These are phyloP conservation scores for Asobara japonica DNA, from an alignment of 1,140 invertebrate genomes.

Conservation along the genomic window DNA sequence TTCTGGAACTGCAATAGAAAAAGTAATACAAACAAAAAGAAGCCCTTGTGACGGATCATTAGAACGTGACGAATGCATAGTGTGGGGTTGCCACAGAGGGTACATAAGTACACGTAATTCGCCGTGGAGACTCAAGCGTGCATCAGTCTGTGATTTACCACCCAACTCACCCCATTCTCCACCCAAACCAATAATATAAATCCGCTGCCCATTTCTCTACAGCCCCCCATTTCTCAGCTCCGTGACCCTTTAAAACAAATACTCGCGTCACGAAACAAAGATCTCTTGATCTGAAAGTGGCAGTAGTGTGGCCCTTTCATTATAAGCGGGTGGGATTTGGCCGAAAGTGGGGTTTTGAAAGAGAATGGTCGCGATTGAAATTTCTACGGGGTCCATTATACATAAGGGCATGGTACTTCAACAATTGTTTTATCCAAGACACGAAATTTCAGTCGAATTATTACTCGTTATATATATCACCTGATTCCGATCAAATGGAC, in stretches of 20 bases:
- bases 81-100: conserved; percentile 20
- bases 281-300: conserved; percentile 29
- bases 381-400: not conserved
- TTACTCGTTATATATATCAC: not conserved
- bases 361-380: conserved; percentile 8
- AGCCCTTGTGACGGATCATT: conserved; percentile 17
- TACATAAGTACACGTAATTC: not conserved
- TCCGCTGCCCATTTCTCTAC: conserved; percentile 58
- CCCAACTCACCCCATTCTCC: not conserved
- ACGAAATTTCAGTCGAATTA: not conserved
- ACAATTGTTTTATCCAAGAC: not conserved
- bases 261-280: conserved; percentile 50
- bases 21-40: not conserved
- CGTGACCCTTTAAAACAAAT: conserved; percentile 62
- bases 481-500: not conserved
- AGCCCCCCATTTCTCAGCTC: conserved; percentile 46
- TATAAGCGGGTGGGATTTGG: conserved; percentile 18
- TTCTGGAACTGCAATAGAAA: not conserved
- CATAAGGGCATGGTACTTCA: not conserved
- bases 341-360: not conserved
- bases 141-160: conserved; percentile 52
- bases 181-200: conserved; percentile 47
- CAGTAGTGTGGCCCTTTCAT: not conserved
- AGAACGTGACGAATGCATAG: conserved; percentile 27
- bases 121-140: conserved; percentile 35